These are phyloP conservation scores for Drosophila baimaii DNA, from an alignment of 1,140 invertebrate genomes.

Conservation along the genomic window DNA sequence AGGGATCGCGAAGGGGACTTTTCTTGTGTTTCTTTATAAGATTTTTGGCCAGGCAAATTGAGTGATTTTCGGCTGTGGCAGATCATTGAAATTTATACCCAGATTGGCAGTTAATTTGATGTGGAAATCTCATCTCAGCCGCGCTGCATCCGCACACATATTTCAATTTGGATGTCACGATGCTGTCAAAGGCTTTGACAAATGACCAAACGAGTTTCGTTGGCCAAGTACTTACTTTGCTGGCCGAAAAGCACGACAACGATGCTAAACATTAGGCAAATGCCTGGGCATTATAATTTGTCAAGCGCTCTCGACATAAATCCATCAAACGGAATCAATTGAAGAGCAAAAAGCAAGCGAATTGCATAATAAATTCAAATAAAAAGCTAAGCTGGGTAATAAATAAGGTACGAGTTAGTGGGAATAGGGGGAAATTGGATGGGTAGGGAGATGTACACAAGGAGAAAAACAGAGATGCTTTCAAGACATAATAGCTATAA, in stretches of 20 bases:
- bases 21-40: neutral
- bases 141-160: slow-evolving; percentile 35
- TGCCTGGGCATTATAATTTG: slow-evolving; percentile 63
- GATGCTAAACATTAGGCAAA: slow-evolving; percentile 63
- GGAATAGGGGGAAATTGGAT: neutral
- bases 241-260: slow-evolving; percentile 39
- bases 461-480: neutral
- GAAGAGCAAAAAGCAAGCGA: slow-evolving; percentile 40
- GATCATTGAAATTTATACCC: slow-evolving; percentile 34
- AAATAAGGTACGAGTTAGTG: slow-evolving; percentile 42
- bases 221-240: slow-evolving; percentile 26
- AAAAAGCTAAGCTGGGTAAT: slow-evolving; percentile 56
- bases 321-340: slow-evolving; percentile 74
- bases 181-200: slow-evolving; percentile 48
- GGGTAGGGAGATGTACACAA: neutral
- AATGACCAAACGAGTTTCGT: slow-evolving; percentile 32
- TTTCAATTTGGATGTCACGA: slow-evolving; percentile 52
- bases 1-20: neutral
- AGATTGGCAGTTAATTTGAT: slow-evolving; percentile 50
- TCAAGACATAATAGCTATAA: accelerated
- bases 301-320: slow-evolving; percentile 74
- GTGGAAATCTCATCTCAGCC: slow-evolving; percentile 35
- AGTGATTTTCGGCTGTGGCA: slow-evolving; percentile 38
- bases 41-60: slow-evolving; percentile 29
- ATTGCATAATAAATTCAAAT: slow-evolving; percentile 73